Evolutionary conservation across 2,888 invertebrate genomes (phyloP), one percentile per base, ranked within the genome.

Genomic region (Heliconius cydno): DNA sequence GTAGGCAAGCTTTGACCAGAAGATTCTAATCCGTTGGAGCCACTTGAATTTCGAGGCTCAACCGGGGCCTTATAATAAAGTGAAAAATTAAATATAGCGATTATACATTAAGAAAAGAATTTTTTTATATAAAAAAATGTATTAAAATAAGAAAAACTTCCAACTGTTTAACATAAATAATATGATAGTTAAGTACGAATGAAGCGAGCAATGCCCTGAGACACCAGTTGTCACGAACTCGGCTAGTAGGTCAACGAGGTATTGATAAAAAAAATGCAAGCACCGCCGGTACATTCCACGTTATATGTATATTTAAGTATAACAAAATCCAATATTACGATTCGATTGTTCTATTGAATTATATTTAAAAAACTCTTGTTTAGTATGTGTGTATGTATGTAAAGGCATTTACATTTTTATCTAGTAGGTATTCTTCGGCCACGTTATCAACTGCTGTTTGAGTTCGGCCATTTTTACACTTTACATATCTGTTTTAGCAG

Each of bases 221-320:
- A 88, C 84, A 87, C 84, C 86, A 89, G 85, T 88, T 89, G 91
- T 90, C 91, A 91, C 90, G 89, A 93, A 93, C 89, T 88, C 91
- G 90, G 92, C 88, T 87, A 92, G 88, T 93, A 87, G 93, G 93
- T 93, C 93, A 92, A 92, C 87, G 85, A 90, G 87, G 85, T 87
- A 88, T 88, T 86, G 85, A 84, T 84, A 84, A 85, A 84, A 85
- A 85, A 86, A 67, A 72, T 52, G 67, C 66, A 57, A 25, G 19
- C 76, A 75, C 63, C 75, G 52, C 46, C 52, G 52, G 78, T 52
- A 38, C 15, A 73, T 73, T 34, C 57, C 66, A 73, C 66, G 41
- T 71, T 70, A 38, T 52, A 34, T 19, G 3, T 34, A 57, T 72
- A 57, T 57, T 52, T 52, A 52, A 3, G 52, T 52, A 52, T 52